These are phyloP conservation scores for Zonotrichia leucophrys DNA, from an alignment of 2,113 vertebrate genomes.

Conservation along the genomic window DNA sequence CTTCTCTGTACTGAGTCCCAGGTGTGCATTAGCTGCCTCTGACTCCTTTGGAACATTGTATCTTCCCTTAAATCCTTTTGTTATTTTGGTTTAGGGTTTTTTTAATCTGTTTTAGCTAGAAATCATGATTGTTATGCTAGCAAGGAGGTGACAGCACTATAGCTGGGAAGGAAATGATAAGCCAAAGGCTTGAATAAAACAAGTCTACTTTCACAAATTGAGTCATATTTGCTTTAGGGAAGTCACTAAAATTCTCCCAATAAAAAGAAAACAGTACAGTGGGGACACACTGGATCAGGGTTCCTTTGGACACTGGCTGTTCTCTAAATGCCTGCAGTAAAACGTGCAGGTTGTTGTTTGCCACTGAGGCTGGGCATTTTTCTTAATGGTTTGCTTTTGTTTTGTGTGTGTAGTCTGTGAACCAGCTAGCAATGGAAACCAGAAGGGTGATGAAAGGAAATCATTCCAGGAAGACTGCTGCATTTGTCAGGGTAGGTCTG, in stretches of 20 bases:
- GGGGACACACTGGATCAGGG: neutral
- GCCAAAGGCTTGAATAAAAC: neutral
- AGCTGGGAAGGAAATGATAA: neutral
- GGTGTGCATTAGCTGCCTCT: neutral
- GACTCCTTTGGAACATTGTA: neutral
- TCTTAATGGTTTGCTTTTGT: neutral
- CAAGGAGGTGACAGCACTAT: neutral
- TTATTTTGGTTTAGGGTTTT: neutral
- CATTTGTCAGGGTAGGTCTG: conserved; percentile 90
- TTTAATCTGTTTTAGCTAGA: neutral
- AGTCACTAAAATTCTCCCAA: neutral
- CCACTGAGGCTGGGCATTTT: neutral
- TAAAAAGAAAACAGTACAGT: neutral
- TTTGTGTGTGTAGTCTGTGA: conserved; percentile 83
- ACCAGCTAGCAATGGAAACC: conserved; percentile 95
- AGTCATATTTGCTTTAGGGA: neutral
- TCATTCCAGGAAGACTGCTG: conserved; percentile 94
- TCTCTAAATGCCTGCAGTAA: neutral
- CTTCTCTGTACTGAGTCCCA: neutral
- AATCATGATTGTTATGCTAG: neutral
- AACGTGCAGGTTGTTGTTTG: neutral
- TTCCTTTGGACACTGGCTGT: neutral
- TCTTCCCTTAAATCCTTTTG: neutral
- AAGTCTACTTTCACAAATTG: neutral
- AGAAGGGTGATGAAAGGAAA: conserved; percentile 91